Conservation (phyloP, 1,140 invertebrate species). For the Acyrthosiphon pisum region DNA sequence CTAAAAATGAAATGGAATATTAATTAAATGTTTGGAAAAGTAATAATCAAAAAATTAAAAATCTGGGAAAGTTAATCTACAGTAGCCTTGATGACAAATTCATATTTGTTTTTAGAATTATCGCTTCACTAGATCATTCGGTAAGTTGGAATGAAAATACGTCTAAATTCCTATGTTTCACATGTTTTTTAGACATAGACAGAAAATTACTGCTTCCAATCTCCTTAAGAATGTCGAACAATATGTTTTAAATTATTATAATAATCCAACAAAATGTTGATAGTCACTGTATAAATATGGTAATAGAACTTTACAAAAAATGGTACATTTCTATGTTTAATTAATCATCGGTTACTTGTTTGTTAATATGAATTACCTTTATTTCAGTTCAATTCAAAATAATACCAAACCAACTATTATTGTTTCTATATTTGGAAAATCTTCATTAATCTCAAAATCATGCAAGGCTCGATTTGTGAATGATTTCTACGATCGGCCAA, state of each 20-base stretch:
- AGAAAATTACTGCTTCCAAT: too few relatives aligned
- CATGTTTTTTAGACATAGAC: too few relatives aligned
- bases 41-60: too few relatives aligned
- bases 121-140: too few relatives aligned
- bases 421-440: constrained; percentile 75
- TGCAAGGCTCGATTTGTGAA: constrained; percentile 72
- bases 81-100: too few relatives aligned
- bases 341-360: background rate
- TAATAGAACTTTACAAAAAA: background rate
- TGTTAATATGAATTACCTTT: background rate
- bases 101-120: too few relatives aligned
- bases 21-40: too few relatives aligned
- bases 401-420: constrained; percentile 67
- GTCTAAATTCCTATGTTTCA: too few relatives aligned
- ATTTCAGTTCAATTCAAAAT: constrained; percentile 41
- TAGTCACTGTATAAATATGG: background rate
- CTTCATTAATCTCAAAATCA: constrained; percentile 66
- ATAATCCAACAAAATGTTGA: background rate
- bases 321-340: background rate
- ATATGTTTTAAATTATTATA: background rate
- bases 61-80: too few relatives aligned
- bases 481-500: constrained; percentile 63
- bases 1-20: too few relatives aligned
- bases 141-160: too few relatives aligned
- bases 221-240: background rate